phyloP scores from a whole-genome alignment of 2,888 invertebrate genomes.

The Tyria jacobaeae region DNA sequence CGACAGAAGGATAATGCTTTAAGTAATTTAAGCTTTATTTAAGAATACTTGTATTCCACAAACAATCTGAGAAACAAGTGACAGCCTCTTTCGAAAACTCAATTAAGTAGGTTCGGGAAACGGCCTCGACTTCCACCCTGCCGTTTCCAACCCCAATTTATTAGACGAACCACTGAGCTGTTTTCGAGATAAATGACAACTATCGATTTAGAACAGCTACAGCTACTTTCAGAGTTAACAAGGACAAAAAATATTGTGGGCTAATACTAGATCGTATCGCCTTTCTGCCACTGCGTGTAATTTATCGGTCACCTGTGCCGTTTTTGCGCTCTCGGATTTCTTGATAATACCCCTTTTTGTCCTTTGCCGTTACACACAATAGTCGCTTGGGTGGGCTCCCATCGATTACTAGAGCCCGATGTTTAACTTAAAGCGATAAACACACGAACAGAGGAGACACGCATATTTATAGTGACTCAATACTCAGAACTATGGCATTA shows the following conservation, averaged over 20 bases:
- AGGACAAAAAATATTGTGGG: slow-evolving; percentile 18
- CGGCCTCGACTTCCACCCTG: slow-evolving; percentile 45
- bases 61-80: slow-evolving; percentile 43
- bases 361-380: slow-evolving; percentile 64
- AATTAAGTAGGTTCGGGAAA: slow-evolving; percentile 66
- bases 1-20: neutral
- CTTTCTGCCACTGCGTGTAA: slow-evolving; percentile 35
- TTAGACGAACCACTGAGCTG: slow-evolving; percentile 59
- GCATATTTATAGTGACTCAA: slow-evolving; percentile 73
- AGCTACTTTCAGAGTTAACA: slow-evolving; percentile 6
- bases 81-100: slow-evolving; percentile 62
- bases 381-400: slow-evolving; percentile 72
- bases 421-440: slow-evolving; percentile 52
- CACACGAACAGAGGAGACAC: slow-evolving; percentile 51
- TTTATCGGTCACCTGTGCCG: slow-evolving; percentile 70
- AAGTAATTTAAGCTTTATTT: slow-evolving; percentile 13
- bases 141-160: slow-evolving; percentile 60
- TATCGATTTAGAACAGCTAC: slow-evolving; percentile 30
- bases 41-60: slow-evolving; percentile 27
- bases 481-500: slow-evolving; percentile 78
- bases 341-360: slow-evolving; percentile 68
- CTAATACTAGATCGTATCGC: slow-evolving; percentile 15
- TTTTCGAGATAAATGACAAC: slow-evolving; percentile 38
- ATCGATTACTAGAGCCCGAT: slow-evolving; percentile 48
- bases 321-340: slow-evolving; percentile 53